Base-by-base conservation (phyloP, 2,797 vertebrate species). In the Remorina albescens region DNA sequence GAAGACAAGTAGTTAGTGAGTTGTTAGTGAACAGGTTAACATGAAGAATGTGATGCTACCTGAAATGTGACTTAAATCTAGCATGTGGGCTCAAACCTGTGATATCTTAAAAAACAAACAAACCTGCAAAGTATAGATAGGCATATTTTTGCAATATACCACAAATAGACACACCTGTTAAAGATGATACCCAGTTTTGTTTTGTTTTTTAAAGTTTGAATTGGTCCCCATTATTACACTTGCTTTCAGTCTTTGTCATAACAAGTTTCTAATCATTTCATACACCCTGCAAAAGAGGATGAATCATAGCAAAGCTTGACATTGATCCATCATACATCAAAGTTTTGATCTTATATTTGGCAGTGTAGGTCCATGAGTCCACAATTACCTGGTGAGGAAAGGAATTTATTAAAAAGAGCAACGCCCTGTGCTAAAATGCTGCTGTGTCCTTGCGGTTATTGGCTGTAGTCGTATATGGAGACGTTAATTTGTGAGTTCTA, bases 21-120 rank as follows among this genome's bases (percentile, higher is more conserved):
- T 47, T 19, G 61, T 86, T 80, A 82, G 77, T 80, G 25, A 74
- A 59, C 54, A 39, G 37, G 41, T 71, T 37, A 49, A 50, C 5
- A 10, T 11, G 13, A 19, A n/a, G 53, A 9, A 25, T 25, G n/a
- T 6, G 8, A 69, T 42, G 26, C 15, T 39, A 21, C 13, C 3
- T 12, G 9, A 10, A 19, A 0, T 8, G 2, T 49, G 23, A 49
- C 8, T 54, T 18, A 54, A 4, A n/a, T 32, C 18, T 28, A 54
- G 18, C 28, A 54, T n/a, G 18, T 19, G 15, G 26, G 28, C 16
- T 32, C 18, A 32, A 54, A 32, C 18, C 9, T 18, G 8, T 32
- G 21, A 5, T 21, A 10, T 44, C 1, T 18, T 19, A n/a, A n/a
- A n/a, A n/a, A n/a, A n/a, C n/a, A n/a, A n/a, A n/a, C n/a, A n/a